Conservation (phyloP, 2,113 vertebrate genomes). For the Morone saxatilis region DNA sequence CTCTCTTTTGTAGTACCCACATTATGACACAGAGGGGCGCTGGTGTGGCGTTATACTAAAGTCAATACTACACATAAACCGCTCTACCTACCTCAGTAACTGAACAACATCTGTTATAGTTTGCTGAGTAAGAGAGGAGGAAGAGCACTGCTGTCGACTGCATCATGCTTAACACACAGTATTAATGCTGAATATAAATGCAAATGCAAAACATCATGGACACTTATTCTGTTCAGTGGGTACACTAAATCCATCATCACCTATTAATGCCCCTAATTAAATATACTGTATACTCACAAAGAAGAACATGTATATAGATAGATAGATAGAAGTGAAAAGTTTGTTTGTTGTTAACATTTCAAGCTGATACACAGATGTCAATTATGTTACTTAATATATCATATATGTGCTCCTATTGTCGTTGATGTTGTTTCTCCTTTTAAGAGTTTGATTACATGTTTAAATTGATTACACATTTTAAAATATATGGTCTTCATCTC, state of each 20-base stretch:
- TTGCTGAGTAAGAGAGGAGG: constrained; percentile 8
- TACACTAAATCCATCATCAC: neutral
- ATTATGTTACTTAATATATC: neutral
- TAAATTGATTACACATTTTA: neutral
- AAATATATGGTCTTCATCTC: neutral
- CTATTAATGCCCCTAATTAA: neutral
- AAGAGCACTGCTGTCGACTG: neutral
- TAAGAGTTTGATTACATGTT: neutral
- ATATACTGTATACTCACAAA: neutral
- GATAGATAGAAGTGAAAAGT: neutral
- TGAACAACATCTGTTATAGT: neutral
- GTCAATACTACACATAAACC: neutral
- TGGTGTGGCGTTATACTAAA: neutral
- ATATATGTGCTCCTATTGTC: neutral
- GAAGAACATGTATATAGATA: neutral
- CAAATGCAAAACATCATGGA: neutral
- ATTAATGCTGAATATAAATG: neutral
- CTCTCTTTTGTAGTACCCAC: constrained; percentile 20
- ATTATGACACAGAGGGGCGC: constrained; percentile 39
- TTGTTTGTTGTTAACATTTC: neutral
- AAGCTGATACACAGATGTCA: neutral
- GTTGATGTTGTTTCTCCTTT: neutral
- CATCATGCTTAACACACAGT: neutral
- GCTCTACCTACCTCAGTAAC: constrained; percentile 40
- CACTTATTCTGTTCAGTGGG: too few relatives aligned